Conservation (phyloP, 2,797 vertebrate species). For the Hirundo rustica region DNA sequence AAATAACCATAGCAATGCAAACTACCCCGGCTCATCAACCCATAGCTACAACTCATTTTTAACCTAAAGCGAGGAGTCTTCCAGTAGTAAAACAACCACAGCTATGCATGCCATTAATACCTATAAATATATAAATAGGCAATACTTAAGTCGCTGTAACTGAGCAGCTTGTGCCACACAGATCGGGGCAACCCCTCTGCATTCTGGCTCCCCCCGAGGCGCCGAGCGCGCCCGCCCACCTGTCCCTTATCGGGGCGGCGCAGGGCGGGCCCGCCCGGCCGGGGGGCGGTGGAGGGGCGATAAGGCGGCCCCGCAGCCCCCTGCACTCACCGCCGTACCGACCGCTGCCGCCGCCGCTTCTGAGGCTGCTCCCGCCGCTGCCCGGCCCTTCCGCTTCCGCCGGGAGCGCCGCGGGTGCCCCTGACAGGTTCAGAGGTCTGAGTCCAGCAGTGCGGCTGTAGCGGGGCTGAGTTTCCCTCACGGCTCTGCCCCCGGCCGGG, state of each 20-base stretch:
- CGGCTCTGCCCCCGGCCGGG: background rate
- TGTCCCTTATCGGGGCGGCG: background rate
- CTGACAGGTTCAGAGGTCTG: background rate
- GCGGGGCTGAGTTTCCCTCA: background rate
- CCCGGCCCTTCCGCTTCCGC: background rate
- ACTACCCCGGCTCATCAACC: background rate
- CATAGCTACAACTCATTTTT: fast-evolving
- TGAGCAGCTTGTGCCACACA: fast-evolving
- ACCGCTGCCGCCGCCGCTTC: background rate
- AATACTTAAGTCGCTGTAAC: fast-evolving
- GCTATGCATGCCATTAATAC: fast-evolving
- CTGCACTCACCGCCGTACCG: background rate
- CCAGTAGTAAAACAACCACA: fast-evolving
- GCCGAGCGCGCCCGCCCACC: background rate
- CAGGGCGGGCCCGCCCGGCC: background rate
- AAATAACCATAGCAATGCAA: fast-evolving
- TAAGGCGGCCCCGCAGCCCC: background rate
- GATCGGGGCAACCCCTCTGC: fast-evolving
- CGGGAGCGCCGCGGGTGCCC: background rate
- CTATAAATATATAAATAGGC: fast-evolving
- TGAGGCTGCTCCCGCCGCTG: background rate
- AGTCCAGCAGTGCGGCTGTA: fast-evolving
- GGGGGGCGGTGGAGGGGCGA: background rate
- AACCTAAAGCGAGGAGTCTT: fast-evolving
- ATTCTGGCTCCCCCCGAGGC: fast-evolving